Percentiles rank a stretch among this genome's conserved stretches.
phyloP scores from a whole-genome alignment of 2,888 invertebrate species.

The Ormyrus labotus region DNA sequence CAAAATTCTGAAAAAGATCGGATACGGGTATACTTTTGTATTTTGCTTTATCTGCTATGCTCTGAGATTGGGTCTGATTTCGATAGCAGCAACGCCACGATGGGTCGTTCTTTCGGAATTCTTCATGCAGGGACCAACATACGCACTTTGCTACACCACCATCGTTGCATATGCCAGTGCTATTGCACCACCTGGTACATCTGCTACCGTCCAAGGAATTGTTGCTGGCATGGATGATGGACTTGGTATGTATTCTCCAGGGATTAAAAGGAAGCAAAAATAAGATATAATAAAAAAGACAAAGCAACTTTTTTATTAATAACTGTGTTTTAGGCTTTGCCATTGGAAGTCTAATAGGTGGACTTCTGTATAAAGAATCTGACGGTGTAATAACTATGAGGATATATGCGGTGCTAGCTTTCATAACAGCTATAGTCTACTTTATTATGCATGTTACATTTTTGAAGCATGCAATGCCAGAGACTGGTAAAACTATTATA shows the following conservation, averaged over 20 bases:
- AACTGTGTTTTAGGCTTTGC: conserved; percentile 80
- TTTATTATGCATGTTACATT: conserved; percentile 73
- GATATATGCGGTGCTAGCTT: conserved; percentile 76
- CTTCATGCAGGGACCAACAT: conserved; percentile 90
- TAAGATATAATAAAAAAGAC: no score
- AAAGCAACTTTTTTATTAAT: conserved; percentile 28
- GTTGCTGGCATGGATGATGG: conserved; percentile 94
- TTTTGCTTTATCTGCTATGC: conserved; percentile 87
- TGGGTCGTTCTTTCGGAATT: conserved; percentile 88
- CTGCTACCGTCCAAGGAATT: conserved; percentile 90
- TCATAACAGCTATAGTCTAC: conserved; percentile 75
- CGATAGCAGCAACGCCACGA: conserved; percentile 88
- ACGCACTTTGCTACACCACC: conserved; percentile 89
- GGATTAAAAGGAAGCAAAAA: background rate
- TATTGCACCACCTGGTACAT: conserved; percentile 82
- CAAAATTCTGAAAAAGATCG: conserved; percentile 86
- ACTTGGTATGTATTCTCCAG: conserved; percentile 78
- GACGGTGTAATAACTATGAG: conserved; percentile 80
- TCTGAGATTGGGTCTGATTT: conserved; percentile 85
- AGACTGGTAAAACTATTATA: conserved; percentile 60
- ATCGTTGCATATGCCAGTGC: conserved; percentile 83
- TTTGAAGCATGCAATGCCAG: conserved; percentile 69
- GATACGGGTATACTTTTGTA: conserved; percentile 87
- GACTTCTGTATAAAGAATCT: conserved; percentile 81
- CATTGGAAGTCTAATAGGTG: conserved; percentile 85